A percentile compares a stretch with the other conserved stretches of the same genome.
phyloP scores from a whole-genome alignment of 2,113 vertebrate species.

The Misgurnus anguillicaudatus region DNA sequence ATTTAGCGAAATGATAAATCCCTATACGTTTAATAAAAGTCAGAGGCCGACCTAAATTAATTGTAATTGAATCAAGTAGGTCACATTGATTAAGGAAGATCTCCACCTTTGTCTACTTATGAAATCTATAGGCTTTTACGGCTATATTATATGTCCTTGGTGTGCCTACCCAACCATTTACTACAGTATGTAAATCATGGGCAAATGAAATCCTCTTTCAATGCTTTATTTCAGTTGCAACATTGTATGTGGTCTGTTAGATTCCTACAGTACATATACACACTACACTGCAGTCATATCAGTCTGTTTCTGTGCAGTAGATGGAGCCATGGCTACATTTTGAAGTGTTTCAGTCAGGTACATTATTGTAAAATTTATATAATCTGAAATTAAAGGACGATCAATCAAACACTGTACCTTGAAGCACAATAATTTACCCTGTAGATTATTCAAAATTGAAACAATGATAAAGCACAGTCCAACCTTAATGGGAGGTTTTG shows the following conservation, averaged over 20 bases:
- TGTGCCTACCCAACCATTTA: constrained; percentile 21
- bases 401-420: not conserved
- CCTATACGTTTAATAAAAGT: not conserved
- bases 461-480: not conserved
- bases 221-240: not conserved
- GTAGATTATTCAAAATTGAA: not conserved
- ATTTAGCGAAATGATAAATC: not conserved
- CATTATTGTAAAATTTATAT: not conserved
- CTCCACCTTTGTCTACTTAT: not conserved
- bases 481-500: no score
- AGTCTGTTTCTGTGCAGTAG: constrained; percentile 61
- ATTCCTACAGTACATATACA: not conserved
- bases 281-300: constrained; percentile 6
- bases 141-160: constrained; percentile 1
- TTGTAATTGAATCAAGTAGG: constrained; percentile 14
- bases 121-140: not conserved
- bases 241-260: constrained; percentile 14
- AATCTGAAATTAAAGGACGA: not conserved
- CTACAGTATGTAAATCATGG: constrained; percentile 30
- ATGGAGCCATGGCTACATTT: constrained; percentile 70
- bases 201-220: constrained; percentile 8
- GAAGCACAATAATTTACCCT: not conserved
- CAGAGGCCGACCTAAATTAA: constrained; percentile 13
- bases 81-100: constrained; percentile 13
- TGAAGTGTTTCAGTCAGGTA: constrained; percentile 13